Evolutionary conservation across 2,888 invertebrate species (phyloP).

Genomic region (Octonoba sinensis): DNA sequence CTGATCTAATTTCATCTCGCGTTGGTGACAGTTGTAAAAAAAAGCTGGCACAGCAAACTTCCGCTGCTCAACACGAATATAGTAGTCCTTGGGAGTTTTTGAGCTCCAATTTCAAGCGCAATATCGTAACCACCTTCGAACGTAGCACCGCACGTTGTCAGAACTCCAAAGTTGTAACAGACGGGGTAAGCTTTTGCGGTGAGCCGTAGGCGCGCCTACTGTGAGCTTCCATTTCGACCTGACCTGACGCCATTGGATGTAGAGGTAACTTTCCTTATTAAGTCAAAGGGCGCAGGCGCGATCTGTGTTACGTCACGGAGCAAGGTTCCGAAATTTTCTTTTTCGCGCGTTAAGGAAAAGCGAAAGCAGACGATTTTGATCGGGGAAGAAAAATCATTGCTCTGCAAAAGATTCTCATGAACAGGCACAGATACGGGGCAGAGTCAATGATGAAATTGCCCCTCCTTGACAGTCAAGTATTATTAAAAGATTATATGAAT

Average conservation of each 20-base stretch:
- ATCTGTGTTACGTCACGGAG: constrained; percentile 46
- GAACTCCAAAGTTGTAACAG: constrained; percentile 22
- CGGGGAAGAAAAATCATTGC: not conserved
- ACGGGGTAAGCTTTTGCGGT: constrained; percentile 19
- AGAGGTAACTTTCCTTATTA: constrained; percentile 65
- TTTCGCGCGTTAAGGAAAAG: not conserved
- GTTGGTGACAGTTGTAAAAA: not conserved
- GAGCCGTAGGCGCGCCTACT: constrained; percentile 61
- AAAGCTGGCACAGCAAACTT: not conserved
- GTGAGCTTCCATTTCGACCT: constrained; percentile 34
- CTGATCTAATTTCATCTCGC: constrained; percentile 55
- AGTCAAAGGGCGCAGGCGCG: constrained; percentile 64
- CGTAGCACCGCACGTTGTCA: constrained; percentile 34
- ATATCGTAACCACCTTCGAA: not conserved
- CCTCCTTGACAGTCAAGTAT: too few relatives aligned
- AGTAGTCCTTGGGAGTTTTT: too few relatives aligned
- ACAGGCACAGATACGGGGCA: too few relatives aligned
- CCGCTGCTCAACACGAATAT: not conserved
- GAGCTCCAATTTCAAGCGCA: too few relatives aligned
- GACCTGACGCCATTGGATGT: constrained; percentile 64
- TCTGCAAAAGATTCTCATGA: too few relatives aligned
- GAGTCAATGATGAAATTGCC: too few relatives aligned
- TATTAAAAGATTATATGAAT: too few relatives aligned
- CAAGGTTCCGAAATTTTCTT: constrained; percentile 40
- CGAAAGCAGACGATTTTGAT: constrained; percentile 19